Evolutionary conservation across 2,113 vertebrate genomes (phyloP), one percentile per base, ranked within the genome.

Genomic region (Ageneiosus marmoratus): DNA sequence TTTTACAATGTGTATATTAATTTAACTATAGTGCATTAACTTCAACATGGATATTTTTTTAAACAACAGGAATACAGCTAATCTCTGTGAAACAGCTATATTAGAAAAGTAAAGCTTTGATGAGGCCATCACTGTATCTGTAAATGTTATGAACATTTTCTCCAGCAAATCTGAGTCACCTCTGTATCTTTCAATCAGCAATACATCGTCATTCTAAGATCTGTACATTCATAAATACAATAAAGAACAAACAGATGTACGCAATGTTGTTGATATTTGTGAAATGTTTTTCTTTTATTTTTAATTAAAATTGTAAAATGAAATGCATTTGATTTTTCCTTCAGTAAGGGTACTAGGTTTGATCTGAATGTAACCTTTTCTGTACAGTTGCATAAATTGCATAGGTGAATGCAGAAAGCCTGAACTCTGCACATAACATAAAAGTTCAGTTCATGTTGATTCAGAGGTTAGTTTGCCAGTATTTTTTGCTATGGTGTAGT

Each of bases 41-140:
- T 83, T 29, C 48, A 76, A 67, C 58, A 88, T 81, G 34, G 84
- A 87, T 92, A 89, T 92, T 91, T 93, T 93, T 94, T 93, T 91
- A 69, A 90, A 89, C 67, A 63, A n/a, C 76, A 85, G 89, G 76
- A 85, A 86, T 83, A 81, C 41, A 0, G 51, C 86, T 48, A 80
- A 80, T 87, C 87, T 88, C 34, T 89, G 83, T 48, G 50, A 85
- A 46, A 41, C 2, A 22, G 65, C 10, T 24, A 24, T 24, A 13
- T 24, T 18, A 32, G 51, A 56, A 72, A 73, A 44, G 50, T 74
- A 5, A n/a, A 73, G 82, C 69, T 34, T 41, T 24, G 1, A 10
- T 75, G 79, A 86, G 22, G 80, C 20, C 56, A 78, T 74, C 58
- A 77, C 37, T 81, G 72, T 77, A 29, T 44, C 37, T n/a, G 24